These are phyloP conservation scores for Drosophila orosa DNA, from an alignment of 1,140 invertebrate species.

Conservation along the genomic window DNA sequence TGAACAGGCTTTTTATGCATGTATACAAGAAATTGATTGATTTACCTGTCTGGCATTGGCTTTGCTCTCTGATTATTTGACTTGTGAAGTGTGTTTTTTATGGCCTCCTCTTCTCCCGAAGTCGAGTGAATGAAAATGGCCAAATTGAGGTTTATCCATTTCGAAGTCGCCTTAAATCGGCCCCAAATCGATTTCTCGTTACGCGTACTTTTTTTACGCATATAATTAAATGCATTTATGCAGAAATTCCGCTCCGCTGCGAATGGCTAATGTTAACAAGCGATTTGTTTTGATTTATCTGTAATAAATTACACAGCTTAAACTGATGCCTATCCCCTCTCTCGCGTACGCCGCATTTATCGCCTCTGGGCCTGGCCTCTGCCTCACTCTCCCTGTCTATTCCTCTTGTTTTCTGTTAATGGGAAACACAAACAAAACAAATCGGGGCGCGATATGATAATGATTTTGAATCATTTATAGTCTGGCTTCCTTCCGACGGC, in stretches of 20 bases:
- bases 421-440: slow-evolving; percentile 50
- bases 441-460: slow-evolving; percentile 58
- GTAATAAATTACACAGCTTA: slow-evolving; percentile 50
- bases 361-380: not conserved
- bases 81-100: slow-evolving; percentile 41
- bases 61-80: slow-evolving; percentile 32
- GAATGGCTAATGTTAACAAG: slow-evolving; percentile 56
- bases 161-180: slow-evolving; percentile 14
- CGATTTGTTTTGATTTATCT: slow-evolving; percentile 67
- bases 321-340: slow-evolving; percentile 9
- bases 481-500: slow-evolving; percentile 42
- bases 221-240: slow-evolving; percentile 73
- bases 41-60: slow-evolving; percentile 43
- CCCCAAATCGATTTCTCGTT: slow-evolving; percentile 11
- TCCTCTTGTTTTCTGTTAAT: slow-evolving; percentile 25
- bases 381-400: not conserved
- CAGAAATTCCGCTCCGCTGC: slow-evolving; percentile 54
- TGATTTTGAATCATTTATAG: slow-evolving; percentile 62
- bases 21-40: slow-evolving; percentile 38
- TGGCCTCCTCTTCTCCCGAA: slow-evolving; percentile 14
- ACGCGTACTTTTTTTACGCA: slow-evolving; percentile 31
- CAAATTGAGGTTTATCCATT: slow-evolving; percentile 24
- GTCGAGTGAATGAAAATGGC: slow-evolving; percentile 7
- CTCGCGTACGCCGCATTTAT: not conserved
- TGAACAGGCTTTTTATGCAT: slow-evolving; percentile 2